These are phyloP conservation scores for Mastigias papua DNA, from an alignment of 30 jellyfish, hydroid and myxozoan genomes.

Conservation along the genomic window DNA sequence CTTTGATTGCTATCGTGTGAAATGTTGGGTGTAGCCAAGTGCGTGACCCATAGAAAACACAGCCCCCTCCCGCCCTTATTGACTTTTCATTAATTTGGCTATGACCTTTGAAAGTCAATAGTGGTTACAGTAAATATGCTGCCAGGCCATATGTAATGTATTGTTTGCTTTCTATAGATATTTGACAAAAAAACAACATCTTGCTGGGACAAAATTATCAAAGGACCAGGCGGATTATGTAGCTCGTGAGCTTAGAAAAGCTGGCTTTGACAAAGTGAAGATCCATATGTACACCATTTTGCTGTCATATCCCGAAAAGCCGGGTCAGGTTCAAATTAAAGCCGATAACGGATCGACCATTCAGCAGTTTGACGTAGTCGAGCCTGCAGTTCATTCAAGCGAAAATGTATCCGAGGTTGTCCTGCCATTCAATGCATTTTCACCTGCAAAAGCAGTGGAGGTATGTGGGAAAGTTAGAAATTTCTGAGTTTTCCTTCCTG, in stretches of 20 bases:
- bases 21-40: not conserved
- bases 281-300: constrained; percentile 67
- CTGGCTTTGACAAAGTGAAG: constrained; percentile 81
- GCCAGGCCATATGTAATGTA: not conserved
- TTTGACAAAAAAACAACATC: constrained; percentile 70
- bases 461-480: constrained; percentile 22
- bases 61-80: not conserved
- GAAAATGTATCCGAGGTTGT: constrained; percentile 65
- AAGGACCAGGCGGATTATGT: constrained; percentile 71
- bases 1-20: not conserved
- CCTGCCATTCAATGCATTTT: constrained; percentile 74
- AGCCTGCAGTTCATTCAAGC: constrained; percentile 37
- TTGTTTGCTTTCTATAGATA: constrained; percentile 15
- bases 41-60: not conserved
- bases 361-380: constrained; percentile 29
- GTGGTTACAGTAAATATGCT: not conserved
- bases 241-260: constrained; percentile 54
- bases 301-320: constrained; percentile 79
- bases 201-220: constrained; percentile 76
- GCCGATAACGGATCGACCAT: constrained; percentile 21
- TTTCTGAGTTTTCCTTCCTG: not conserved
- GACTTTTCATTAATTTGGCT: not conserved
- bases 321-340: constrained; percentile 58
- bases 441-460: constrained; percentile 63
- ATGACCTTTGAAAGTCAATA: not conserved